phyloP scores from a whole-genome alignment of 2,888 invertebrate genomes.

The Girardia tigrina region DNA sequence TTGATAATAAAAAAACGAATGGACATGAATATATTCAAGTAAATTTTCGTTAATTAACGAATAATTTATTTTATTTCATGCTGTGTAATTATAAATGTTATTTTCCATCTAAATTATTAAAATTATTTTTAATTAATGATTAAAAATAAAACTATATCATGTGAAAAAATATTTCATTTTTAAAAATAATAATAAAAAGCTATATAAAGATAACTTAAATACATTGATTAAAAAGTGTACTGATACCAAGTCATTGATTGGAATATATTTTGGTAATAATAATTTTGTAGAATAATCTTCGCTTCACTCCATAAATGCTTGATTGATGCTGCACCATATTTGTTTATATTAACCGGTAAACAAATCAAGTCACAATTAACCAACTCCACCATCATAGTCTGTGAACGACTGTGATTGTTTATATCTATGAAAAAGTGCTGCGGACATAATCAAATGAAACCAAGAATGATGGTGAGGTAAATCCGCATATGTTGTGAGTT shows the following conservation, averaged over 20 bases:
- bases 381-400: slow-evolving; percentile 13
- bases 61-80: no score
- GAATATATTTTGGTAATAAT: slow-evolving; percentile 7
- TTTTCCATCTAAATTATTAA: no score
- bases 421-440: slow-evolving; percentile 17
- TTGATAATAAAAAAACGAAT: no score
- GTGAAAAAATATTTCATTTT: no score
- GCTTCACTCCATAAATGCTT: slow-evolving; percentile 23
- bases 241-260: slow-evolving; percentile 4
- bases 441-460: slow-evolving; percentile 23
- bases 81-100: no score
- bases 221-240: slow-evolving; percentile 23
- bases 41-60: no score
- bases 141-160: no score
- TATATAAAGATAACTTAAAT: not conserved
- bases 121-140: no score
- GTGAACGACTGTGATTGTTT: slow-evolving; percentile 23
- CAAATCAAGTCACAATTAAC: slow-evolving; percentile 27
- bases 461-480: slow-evolving; percentile 16
- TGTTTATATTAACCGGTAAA: slow-evolving; percentile 34
- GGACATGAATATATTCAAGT: no score
- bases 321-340: slow-evolving; percentile 21
- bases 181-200: not conserved
- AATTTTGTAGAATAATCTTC: slow-evolving; percentile 23
- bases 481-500: slow-evolving; percentile 23